Percentiles rank a stretch among this genome's conserved stretches.
These are phyloP conservation scores for mouse (Mus musculus) DNA, from an alignment of 2,113 vertebrate species.

Conservation along the genomic window DNA sequence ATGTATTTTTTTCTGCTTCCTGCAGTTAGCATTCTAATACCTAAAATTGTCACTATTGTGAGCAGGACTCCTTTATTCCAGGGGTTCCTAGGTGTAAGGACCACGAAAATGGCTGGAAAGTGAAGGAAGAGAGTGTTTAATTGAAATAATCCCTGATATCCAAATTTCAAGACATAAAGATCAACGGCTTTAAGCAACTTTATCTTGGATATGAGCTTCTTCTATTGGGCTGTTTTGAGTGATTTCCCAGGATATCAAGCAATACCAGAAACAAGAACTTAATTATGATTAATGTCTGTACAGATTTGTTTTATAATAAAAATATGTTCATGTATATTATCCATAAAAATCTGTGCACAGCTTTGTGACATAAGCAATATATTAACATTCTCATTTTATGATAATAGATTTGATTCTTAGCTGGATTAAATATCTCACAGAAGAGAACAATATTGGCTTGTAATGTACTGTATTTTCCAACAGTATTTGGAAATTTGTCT, in stretches of 20 bases:
- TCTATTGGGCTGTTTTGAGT: neutral
- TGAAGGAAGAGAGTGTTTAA: neutral
- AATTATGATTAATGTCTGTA: neutral
- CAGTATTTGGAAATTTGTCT: slow-evolving; percentile 39
- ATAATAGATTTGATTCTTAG: slow-evolving; percentile 37
- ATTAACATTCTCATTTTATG: neutral
- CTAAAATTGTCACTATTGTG: neutral
- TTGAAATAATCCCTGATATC: neutral
- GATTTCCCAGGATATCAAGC: neutral
- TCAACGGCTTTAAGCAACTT: neutral
- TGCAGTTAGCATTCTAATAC: neutral
- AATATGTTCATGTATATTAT: neutral
- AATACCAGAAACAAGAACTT: neutral
- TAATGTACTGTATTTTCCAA: neutral
- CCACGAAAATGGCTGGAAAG: neutral
- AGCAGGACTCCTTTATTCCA: neutral
- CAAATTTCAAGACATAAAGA: neutral
- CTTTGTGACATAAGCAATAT: neutral
- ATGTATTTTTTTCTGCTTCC: neutral
- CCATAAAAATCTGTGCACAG: neutral
- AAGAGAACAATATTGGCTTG: slow-evolving; percentile 48
- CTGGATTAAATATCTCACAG: slow-evolving; percentile 56
- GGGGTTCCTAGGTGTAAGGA: neutral
- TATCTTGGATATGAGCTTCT: neutral
- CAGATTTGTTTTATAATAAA: slow-evolving; percentile 25